phyloP scores from a whole-genome alignment of 2,113 vertebrate species.

The Pitta sordida region DNA sequence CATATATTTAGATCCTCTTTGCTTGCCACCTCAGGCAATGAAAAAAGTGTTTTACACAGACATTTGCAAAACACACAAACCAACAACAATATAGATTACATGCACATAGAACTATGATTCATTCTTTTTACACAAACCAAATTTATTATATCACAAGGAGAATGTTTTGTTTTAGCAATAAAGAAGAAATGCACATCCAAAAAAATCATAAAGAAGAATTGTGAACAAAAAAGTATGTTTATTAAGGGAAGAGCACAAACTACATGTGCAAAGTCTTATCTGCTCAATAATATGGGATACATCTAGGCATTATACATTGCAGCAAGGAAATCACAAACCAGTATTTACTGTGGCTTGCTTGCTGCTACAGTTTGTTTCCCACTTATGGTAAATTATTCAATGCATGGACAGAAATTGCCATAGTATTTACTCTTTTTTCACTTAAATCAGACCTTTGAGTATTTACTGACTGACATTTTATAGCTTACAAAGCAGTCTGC shows the following conservation, averaged over 20 bases:
- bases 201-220: not conserved
- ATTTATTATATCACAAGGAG: not conserved
- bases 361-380: slow-evolving; percentile 8
- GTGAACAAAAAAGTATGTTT: not conserved
- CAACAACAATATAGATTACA: not conserved
- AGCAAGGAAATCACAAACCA: not conserved
- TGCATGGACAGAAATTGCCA: slow-evolving; percentile 26
- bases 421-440: slow-evolving; percentile 58
- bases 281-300: not conserved
- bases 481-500: slow-evolving; percentile 69
- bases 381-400: slow-evolving; percentile 49
- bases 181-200: not conserved
- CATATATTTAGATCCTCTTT: not conserved
- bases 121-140: not conserved
- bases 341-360: not conserved
- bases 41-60: not conserved
- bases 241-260: not conserved
- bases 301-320: not conserved
- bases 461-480: slow-evolving; percentile 66
- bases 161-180: accelerated
- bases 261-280: not conserved
- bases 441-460: slow-evolving; percentile 26
- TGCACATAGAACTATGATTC: not conserved
- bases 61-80: not conserved
- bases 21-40: not conserved